Percentiles rank a stretch among this genome's conserved stretches.
Conservation (phyloP, 2,113 vertebrate species). For the Mixornis gularis region DNA sequence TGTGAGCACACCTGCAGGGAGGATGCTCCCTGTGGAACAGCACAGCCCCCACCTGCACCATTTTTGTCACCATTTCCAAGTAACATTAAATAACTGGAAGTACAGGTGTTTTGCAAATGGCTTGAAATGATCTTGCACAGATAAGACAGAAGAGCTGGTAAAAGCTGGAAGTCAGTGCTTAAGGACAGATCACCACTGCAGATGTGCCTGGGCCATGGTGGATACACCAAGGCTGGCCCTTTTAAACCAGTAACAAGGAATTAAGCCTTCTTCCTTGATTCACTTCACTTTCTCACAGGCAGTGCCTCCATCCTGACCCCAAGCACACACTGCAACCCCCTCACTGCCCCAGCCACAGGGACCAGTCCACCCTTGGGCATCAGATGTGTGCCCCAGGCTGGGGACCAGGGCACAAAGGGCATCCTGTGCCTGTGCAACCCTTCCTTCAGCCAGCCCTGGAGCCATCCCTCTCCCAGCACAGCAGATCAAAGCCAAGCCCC, state of each 20-base stretch:
- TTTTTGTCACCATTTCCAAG: neutral
- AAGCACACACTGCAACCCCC: rapidly evolving
- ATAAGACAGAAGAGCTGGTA: neutral
- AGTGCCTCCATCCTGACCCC: rapidly evolving
- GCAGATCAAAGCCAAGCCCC: rapidly evolving
- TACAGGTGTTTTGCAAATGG: neutral
- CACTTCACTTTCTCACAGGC: neutral
- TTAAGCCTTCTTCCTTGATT: too few species aligned
- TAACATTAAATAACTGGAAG: neutral
- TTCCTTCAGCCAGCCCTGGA: rapidly evolving
- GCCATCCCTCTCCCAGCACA: rapidly evolving
- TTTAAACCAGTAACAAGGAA: neutral
- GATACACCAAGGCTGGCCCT: neutral
- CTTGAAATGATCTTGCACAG: neutral
- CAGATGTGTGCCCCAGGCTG: rapidly evolving
- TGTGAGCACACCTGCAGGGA: rapidly evolving
- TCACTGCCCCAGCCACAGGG: rapidly evolving
- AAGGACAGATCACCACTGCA: neutral
- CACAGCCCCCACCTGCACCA: neutral
- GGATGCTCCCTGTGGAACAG: neutral
- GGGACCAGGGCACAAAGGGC: neutral
- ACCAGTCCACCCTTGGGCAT: rapidly evolving
- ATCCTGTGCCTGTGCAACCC: rapidly evolving
- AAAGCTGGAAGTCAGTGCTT: neutral
- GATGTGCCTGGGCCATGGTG: neutral